phyloP scores from a whole-genome alignment of 2,888 invertebrate species.

The Salpingus planirostris region DNA sequence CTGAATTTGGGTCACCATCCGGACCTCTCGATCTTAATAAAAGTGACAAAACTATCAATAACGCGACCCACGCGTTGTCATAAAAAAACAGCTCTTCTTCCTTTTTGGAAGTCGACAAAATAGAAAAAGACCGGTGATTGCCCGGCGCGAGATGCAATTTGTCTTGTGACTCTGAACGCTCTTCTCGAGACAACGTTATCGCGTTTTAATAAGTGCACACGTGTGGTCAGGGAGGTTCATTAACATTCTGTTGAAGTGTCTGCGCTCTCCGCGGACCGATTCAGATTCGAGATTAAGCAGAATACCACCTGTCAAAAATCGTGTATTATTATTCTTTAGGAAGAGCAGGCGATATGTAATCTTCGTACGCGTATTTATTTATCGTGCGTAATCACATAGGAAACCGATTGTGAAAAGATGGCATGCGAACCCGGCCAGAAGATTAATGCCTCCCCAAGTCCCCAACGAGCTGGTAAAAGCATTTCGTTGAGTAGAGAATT shows the following conservation, averaged over 20 bases:
- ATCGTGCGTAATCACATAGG: slow-evolving; percentile 14
- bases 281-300: slow-evolving; percentile 10
- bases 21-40: no score
- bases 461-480: no score
- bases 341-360: slow-evolving; percentile 5
- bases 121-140: not conserved
- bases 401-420: slow-evolving; percentile 11
- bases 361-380: no score
- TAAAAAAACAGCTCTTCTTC: no score
- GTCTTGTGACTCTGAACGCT: slow-evolving; percentile 4
- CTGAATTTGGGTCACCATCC: no score
- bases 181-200: slow-evolving; percentile 3
- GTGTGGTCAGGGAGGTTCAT: slow-evolving; percentile 13
- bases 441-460: slow-evolving; percentile 21
- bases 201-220: slow-evolving; percentile 5
- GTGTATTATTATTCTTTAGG: slow-evolving; percentile 11
- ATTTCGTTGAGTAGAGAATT: no score
- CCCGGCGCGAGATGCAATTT: slow-evolving; percentile 1
- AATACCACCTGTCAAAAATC: slow-evolving; percentile 13
- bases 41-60: no score
- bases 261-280: no score
- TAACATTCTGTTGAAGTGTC: slow-evolving; percentile 8
- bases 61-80: no score
- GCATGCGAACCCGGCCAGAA: slow-evolving; percentile 12
- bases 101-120: no score